Conservation (phyloP, 2,113 vertebrate genomes). For the Erythrolamprus reginae region DNA sequence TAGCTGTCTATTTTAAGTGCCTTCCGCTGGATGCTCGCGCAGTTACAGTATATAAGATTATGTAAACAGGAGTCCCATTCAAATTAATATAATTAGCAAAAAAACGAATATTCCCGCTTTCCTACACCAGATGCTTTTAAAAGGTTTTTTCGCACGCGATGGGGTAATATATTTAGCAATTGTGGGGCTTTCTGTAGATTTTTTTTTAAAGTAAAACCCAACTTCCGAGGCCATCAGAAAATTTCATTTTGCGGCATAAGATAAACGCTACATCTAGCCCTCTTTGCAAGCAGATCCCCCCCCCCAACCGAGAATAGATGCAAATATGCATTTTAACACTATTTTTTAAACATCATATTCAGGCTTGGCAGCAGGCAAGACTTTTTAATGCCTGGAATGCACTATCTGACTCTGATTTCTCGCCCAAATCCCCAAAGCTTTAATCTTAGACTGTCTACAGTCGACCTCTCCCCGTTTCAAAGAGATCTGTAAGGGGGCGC, state of each 20-base stretch:
- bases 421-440: too few species aligned
- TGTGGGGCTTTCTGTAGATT: not conserved
- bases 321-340: not conserved
- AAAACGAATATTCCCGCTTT: not conserved
- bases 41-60: not conserved
- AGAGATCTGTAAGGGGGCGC: too few species aligned
- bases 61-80: not conserved
- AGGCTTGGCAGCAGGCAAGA: not conserved
- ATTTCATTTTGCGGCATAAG: not conserved
- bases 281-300: not conserved
- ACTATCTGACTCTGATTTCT: too few species aligned
- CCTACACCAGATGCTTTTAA: not conserved
- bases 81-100: not conserved
- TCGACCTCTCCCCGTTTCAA: too few species aligned
- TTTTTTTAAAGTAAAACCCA: too few species aligned
- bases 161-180: not conserved
- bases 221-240: too few species aligned
- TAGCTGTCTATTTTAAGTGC: not conserved
- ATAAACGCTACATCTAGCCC: not conserved
- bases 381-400: too few species aligned
- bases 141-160: not conserved
- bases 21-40: fast-evolving
- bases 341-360: not conserved
- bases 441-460: too few species aligned
- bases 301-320: not conserved